Evolutionary conservation across 2,113 vertebrate genomes (phyloP), one percentile per base, ranked within the genome.

Genomic region (Corydoras maculifer): DNA sequence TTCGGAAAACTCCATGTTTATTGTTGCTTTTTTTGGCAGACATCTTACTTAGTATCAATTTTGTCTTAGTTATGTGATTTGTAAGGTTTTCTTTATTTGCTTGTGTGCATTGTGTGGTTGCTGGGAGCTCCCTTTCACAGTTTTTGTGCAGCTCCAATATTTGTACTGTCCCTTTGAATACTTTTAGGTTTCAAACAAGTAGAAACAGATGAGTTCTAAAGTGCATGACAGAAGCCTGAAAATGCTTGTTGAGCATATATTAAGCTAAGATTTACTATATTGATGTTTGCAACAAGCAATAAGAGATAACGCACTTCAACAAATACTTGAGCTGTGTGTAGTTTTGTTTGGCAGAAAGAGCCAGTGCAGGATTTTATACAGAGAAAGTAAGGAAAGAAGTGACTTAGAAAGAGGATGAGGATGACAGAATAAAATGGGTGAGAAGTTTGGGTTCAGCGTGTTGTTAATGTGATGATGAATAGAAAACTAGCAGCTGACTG

Each of bases 301-400:
- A 30, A 25, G n/a, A 60, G 8, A 5, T 51, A 50, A 54, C 50
- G 62, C 62, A 60, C 63, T 14, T 6, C 8, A 62, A 68, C 53
- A 57, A 68, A 32, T 68, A 75, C 51, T 25, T 50, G 25, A 58
- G 11, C 54, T 77, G 69, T 79, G 63, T 70, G 65, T 31, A 59
- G 58, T 61, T 78, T 62, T 67, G 72, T 31, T 62, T 58, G 70
- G 62, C 76, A 75, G 73, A 63, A 77, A 77, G 59, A 69, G 74
- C 68, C 60, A 31, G 30, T 61, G 77, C 77, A 61, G 51, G 35
- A n/a, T 29, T 53, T 72, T 63, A 58, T 58, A 69, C 32, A 63
- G 18, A 49, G 13, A 57, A 49, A 31, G 60, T 13, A 11, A 31
- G 66, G 59, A 57, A 65, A 43, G 32, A 18, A 54, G 58, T 75